Conservation (phyloP, 2,888 invertebrate genomes). For the Pediacus dermestoides region DNA sequence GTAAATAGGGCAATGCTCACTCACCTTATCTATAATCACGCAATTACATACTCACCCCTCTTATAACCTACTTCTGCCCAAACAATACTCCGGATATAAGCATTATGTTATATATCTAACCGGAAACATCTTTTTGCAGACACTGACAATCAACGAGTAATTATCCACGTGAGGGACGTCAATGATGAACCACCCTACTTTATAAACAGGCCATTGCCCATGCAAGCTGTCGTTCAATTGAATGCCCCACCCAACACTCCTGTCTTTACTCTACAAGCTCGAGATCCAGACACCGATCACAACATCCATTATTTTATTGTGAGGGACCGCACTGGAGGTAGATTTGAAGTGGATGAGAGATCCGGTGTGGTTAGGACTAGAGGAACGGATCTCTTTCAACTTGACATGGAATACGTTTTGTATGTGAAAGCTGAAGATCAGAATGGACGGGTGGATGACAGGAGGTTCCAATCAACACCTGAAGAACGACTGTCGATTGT, state of each 20-base stretch:
- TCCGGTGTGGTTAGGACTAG: slow-evolving; percentile 89
- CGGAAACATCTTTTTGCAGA: slow-evolving; percentile 54
- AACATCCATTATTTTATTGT: slow-evolving; percentile 96
- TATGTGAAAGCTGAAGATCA: slow-evolving; percentile 96
- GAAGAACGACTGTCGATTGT: slow-evolving; percentile 91
- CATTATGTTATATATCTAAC: slow-evolving; percentile 1
- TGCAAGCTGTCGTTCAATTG: slow-evolving; percentile 95
- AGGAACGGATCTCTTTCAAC: slow-evolving; percentile 86
- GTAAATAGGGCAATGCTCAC: not conserved
- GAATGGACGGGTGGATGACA: slow-evolving; percentile 88
- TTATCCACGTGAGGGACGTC: slow-evolving; percentile 91
- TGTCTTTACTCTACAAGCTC: slow-evolving; percentile 94
- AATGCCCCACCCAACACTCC: slow-evolving; percentile 94
- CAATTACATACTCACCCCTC: slow-evolving; percentile 4
- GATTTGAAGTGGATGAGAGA: slow-evolving; percentile 65
- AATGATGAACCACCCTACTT: slow-evolving; percentile 98
- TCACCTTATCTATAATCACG: not conserved
- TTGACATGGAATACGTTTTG: slow-evolving; percentile 94
- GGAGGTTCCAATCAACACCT: slow-evolving; percentile 84
- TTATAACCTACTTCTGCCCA: not conserved
- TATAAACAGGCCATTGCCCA: slow-evolving; percentile 93
- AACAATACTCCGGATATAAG: slow-evolving; percentile 4
- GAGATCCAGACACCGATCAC: slow-evolving; percentile 95
- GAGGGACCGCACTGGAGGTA: slow-evolving; percentile 77
- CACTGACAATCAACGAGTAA: slow-evolving; percentile 92